These are phyloP conservation scores for Sinocyclocheilus maitianheensis DNA, from an alignment of 2,113 vertebrate genomes.

Conservation along the genomic window DNA sequence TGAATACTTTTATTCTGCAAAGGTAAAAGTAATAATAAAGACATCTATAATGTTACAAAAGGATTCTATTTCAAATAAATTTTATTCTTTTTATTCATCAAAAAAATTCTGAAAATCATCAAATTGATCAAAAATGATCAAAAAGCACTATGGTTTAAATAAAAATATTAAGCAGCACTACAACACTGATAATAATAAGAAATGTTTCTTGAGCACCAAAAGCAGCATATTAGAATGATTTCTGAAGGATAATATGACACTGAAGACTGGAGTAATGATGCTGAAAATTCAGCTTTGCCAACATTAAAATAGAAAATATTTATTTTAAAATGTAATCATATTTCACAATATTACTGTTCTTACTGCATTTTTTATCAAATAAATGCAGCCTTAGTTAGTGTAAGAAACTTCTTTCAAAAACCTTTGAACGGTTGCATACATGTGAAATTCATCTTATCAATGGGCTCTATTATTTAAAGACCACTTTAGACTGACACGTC, in stretches of 20 bases:
- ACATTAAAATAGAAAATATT: neutral
- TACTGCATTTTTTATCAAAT: too few relatives aligned
- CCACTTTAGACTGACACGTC: neutral
- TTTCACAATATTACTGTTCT: neutral
- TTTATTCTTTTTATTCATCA: neutral
- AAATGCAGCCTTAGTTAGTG: neutral
- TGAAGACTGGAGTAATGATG: neutral
- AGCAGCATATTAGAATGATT: neutral
- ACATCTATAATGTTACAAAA: neutral
- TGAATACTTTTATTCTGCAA: neutral
- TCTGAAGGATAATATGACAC: neutral
- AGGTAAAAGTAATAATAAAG: neutral
- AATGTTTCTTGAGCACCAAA: neutral
- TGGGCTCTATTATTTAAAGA: neutral
- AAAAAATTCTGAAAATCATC: neutral
- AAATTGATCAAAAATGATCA: too few relatives aligned
- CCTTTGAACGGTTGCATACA: neutral
- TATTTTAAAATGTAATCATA: neutral
- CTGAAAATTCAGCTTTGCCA: neutral
- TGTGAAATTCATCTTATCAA: neutral
- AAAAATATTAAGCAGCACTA: neutral
- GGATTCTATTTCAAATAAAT: neutral
- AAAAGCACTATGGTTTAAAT: neutral
- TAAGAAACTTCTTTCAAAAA: neutral
- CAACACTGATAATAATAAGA: neutral